phyloP scores from a whole-genome alignment of 2,113 vertebrate genomes.

The Eretmochelys imbricata region DNA sequence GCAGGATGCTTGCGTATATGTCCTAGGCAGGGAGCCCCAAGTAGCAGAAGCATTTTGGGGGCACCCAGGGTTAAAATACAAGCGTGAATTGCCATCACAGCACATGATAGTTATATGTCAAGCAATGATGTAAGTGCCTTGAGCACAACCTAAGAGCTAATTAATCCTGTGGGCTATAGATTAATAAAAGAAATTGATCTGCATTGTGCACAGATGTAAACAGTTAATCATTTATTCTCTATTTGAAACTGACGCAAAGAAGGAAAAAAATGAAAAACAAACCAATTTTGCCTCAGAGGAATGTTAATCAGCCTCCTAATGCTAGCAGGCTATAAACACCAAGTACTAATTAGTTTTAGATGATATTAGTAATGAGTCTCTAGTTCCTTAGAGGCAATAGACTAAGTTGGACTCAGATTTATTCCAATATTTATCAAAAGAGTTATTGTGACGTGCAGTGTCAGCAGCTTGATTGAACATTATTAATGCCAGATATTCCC shows the following conservation, averaged over 20 bases:
- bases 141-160: background rate
- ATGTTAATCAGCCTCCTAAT: slow-evolving; percentile 58
- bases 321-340: slow-evolving; percentile 62
- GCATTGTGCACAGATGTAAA: slow-evolving; percentile 6
- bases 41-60: background rate
- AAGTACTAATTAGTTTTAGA: slow-evolving; percentile 65
- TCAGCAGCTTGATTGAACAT: background rate
- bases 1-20: background rate
- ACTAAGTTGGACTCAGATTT: slow-evolving; percentile 39
- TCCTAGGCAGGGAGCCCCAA: background rate
- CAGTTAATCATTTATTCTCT: slow-evolving; percentile 32
- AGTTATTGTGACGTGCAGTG: slow-evolving; percentile 20
- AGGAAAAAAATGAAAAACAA: background rate
- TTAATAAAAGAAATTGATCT: slow-evolving; percentile 11
- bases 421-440: slow-evolving; percentile 37
- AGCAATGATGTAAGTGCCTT: background rate
- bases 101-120: background rate
- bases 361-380: slow-evolving; percentile 55
- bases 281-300: slow-evolving; percentile 40
- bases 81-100: background rate
- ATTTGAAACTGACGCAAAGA: slow-evolving; percentile 5
- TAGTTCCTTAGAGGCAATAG: slow-evolving; percentile 35
- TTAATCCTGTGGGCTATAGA: background rate
- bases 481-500: slow-evolving; percentile 39
- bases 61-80: background rate